phyloP scores from a whole-genome alignment of 2,113 vertebrate species.

The Marmota flaviventris region DNA sequence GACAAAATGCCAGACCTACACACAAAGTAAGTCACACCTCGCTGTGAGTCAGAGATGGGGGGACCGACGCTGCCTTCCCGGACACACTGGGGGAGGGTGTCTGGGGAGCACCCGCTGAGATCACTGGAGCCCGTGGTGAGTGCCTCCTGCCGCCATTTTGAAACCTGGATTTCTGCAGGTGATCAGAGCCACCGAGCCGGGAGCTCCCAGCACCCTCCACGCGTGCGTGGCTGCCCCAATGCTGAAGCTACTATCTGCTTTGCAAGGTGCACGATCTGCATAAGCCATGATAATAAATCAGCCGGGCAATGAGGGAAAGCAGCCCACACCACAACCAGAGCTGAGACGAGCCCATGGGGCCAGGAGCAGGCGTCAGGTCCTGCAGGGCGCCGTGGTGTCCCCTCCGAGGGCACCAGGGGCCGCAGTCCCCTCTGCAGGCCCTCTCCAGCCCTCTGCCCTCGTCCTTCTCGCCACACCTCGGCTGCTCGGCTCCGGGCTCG shows the following conservation, averaged over 20 bases:
- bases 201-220: neutral
- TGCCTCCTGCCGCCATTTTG: neutral
- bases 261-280: conserved; percentile 60
- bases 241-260: neutral
- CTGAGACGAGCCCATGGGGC: neutral
- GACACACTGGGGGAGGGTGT: no score
- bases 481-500: neutral
- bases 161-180: neutral
- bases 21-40: rapidly evolving
- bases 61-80: no score
- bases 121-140: rapidly evolving
- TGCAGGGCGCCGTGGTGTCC: neutral
- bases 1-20: neutral
- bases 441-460: neutral
- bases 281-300: conserved; percentile 65
- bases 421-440: neutral
- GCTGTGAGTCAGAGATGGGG: neutral
- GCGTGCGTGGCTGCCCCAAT: rapidly evolving
- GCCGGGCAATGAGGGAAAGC: neutral
- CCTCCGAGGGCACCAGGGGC: neutral
- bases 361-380: neutral
- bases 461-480: neutral
- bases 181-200: neutral
- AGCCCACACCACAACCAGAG: neutral
- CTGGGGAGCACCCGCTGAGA: conserved; percentile 82